Conservation (phyloP, 1,140 invertebrate genomes). For the Holotrichia oblita region DNA sequence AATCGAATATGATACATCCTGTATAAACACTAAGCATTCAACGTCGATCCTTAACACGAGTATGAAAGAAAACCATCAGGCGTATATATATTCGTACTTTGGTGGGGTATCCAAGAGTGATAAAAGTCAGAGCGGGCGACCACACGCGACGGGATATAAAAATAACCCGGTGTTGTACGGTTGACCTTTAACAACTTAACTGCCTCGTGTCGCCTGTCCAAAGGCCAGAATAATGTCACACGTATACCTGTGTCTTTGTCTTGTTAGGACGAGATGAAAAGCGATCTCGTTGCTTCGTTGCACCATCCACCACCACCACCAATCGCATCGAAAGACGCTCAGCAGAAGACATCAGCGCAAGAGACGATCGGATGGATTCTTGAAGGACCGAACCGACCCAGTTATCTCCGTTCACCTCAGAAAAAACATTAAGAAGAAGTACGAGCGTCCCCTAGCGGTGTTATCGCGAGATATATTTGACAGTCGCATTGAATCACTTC, state of each 20-base stretch:
- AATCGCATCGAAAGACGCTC: no score
- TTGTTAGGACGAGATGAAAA: conserved; percentile 28
- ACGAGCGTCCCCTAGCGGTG: conserved; percentile 22
- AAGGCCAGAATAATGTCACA: conserved; percentile 44
- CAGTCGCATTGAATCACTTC: conserved; percentile 19
- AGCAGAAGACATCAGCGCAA: no score
- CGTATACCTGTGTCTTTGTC: conserved; percentile 41
- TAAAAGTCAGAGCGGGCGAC: conserved; percentile 43
- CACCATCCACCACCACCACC: background rate
- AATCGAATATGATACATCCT: no score
- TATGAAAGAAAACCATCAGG: no score
- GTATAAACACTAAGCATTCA: no score
- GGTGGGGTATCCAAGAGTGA: conserved; percentile 12
- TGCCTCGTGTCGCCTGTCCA: conserved; percentile 44
- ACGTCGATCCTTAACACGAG: no score
- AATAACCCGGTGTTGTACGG: conserved; percentile 40
- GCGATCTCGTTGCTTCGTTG: background rate
- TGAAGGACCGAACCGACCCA: background rate
- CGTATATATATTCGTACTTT: no score
- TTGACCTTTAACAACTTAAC: conserved; percentile 43
- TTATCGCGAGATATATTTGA: conserved; percentile 29
- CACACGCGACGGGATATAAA: conserved; percentile 44
- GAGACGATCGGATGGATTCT: background rate
- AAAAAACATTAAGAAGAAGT: conserved; percentile 17
- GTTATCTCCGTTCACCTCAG: conserved; percentile 19